Base-by-base conservation (phyloP, 2,888 invertebrate species). In the Trachelus stipa region DNA sequence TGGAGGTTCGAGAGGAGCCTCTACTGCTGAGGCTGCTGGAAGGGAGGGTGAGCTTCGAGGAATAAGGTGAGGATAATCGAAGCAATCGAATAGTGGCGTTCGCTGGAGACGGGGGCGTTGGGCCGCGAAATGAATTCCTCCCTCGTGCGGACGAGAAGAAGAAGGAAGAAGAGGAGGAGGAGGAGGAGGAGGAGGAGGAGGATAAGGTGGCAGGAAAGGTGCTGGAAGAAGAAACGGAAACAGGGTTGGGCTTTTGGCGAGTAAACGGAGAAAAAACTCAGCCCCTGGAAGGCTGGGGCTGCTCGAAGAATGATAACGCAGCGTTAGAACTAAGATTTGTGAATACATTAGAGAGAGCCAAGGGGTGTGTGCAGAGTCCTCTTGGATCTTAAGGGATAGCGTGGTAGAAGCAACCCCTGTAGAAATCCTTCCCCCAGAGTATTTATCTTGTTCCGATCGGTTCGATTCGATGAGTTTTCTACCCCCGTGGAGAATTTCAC, bases 71-170 rank as follows among this genome's bases (percentile, higher is more conserved):
- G 89, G 89, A 89, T 90, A 90, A 90, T 90, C 90, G 88, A 89
- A 89, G 88, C 89, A 86, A 90, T 89, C 90, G 89, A 88, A 89
- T 85, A 87, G 83, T 83, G 87, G 84, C 87, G 83, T 84, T 85
- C 80, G 85, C 83, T 81, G 85, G 84, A 88, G 88, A 87, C 88
- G 89, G 87, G 88, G 88, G 90, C 90, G 90, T 90, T 89, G 89
- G 89, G 87, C 89, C 89, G 89, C 89, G 90, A 90, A 90, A 90
- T 90, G 90, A 90, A 90, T 90, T 90, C 88, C 89, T 87, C 88
- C 87, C 87, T 83, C 84, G 84, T 82, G 80, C 77, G 69, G 12
- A 30, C 34, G 73, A 34, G 75, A 74, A 76, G 76, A 74, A 80
- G 35, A 74, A 30, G 74, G 35, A 68, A 30, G 56, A 75, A 23